phyloP scores from a whole-genome alignment of 2,113 vertebrate genomes.

The Carlito syrichta region DNA sequence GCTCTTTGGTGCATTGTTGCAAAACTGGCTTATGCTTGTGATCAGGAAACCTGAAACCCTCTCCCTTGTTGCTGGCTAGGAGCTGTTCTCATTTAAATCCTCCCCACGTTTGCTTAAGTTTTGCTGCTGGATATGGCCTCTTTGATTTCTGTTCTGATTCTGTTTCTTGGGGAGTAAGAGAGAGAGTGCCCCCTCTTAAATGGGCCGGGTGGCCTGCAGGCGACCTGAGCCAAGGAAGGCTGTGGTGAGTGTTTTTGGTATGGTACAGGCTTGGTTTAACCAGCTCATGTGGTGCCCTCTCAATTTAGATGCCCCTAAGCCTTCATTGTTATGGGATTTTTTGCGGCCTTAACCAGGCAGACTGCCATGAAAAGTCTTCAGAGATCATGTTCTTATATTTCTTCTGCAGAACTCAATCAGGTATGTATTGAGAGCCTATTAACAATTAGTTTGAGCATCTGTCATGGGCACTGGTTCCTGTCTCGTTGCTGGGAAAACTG shows the following conservation, averaged over 20 bases:
- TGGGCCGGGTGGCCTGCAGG: not conserved
- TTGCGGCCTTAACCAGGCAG: not conserved
- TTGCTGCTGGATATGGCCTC: not conserved
- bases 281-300: slow-evolving; percentile 8
- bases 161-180: not conserved
- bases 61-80: not conserved
- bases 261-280: not conserved
- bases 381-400: not conserved
- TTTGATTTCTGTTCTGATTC: slow-evolving; percentile 38
- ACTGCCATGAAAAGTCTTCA: slow-evolving; percentile 36
- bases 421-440: slow-evolving; percentile 11
- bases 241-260: not conserved
- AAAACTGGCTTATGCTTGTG: slow-evolving; percentile 47
- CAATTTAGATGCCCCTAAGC: not conserved
- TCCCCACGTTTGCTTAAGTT: not conserved
- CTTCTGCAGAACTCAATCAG: not conserved
- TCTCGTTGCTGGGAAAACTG: slow-evolving; percentile 15
- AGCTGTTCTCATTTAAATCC: slow-evolving; percentile 38
- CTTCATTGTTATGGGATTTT: slow-evolving; percentile 45
- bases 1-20: slow-evolving; percentile 18
- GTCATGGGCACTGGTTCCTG: not conserved
- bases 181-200: not conserved
- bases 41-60: slow-evolving; percentile 26
- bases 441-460: slow-evolving; percentile 4
- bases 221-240: not conserved